Percentiles rank a stretch among this genome's conserved stretches.
Evolutionary conservation across 1,140 invertebrate genomes (phyloP).

Genomic region (Ctenoplectra terminalis): DNA sequence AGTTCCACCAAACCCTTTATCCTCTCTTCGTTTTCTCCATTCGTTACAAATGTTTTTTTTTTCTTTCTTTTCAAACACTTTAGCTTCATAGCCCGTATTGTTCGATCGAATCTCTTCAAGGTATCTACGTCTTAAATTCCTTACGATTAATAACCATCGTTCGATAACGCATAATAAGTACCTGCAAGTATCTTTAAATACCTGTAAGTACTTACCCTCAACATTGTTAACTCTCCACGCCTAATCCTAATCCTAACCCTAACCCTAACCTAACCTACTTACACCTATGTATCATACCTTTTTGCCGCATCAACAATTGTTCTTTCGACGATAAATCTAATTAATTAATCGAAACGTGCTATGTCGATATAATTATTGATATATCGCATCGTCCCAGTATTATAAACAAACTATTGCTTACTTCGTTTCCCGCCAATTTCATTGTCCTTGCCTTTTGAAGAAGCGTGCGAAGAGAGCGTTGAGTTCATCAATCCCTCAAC

Average conservation of each 20-base stretch:
- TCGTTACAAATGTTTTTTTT: constrained; percentile 21
- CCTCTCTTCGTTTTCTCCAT: constrained; percentile 41
- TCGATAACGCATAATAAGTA: not conserved
- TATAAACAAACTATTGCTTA: not conserved
- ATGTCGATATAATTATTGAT: too few species aligned
- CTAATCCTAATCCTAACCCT: too few species aligned
- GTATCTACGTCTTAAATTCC: constrained; percentile 76
- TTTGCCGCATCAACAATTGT: too few species aligned
- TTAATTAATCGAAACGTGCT: too few species aligned
- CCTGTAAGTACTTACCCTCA: too few species aligned
- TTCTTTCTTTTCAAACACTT: constrained; percentile 23
- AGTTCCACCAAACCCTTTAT: constrained; percentile 53
- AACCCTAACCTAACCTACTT: too few species aligned
- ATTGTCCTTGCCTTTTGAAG: not conserved
- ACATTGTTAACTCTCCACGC: too few species aligned
- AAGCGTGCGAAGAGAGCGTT: constrained; percentile 34
- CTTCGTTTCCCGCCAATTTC: not conserved
- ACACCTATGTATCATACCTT: too few species aligned
- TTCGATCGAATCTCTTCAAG: constrained; percentile 36
- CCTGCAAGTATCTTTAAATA: too few species aligned
- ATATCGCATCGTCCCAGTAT: too few species aligned
- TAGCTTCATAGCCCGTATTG: not conserved
- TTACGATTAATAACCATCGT: constrained; percentile 58
- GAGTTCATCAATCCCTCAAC: constrained; percentile 62
- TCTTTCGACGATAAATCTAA: too few species aligned